These are phyloP conservation scores for Rhabdornis inornatus DNA, from an alignment of 2,113 vertebrate genomes.

Conservation along the genomic window DNA sequence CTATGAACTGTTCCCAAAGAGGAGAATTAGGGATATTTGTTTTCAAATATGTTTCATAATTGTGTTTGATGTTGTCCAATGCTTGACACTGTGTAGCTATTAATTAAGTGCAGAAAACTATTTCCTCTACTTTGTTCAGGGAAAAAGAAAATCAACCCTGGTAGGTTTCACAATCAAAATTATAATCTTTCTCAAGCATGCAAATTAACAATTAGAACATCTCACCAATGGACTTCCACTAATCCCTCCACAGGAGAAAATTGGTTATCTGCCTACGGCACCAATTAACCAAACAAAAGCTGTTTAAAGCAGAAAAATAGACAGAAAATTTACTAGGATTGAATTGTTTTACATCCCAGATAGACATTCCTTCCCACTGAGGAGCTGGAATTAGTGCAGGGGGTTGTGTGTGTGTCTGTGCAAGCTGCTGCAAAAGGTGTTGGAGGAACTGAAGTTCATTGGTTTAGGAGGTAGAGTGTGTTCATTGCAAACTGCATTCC, in stretches of 20 bases:
- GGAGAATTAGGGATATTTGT: neutral
- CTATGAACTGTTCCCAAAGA: neutral
- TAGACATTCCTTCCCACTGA: neutral
- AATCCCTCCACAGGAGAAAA: slow-evolving; percentile 15
- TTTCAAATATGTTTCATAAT: neutral
- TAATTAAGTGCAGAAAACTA: neutral
- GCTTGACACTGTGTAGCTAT: neutral
- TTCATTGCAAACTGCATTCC: neutral
- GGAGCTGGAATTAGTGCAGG: neutral
- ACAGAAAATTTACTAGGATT: neutral
- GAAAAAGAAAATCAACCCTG: neutral
- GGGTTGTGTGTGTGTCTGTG: neutral
- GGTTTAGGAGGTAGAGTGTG: neutral
- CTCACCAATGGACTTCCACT: neutral
- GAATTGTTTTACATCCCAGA: neutral
- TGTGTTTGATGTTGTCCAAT: neutral
- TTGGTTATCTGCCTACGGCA: neutral
- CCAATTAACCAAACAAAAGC: slow-evolving; percentile 16
- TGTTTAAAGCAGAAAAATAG: slow-evolving; percentile 24
- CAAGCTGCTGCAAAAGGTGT: neutral
- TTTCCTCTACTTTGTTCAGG: neutral
- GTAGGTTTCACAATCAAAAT: slow-evolving; percentile 39
- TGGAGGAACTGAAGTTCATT: neutral
- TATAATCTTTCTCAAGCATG: neutral
- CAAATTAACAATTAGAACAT: slow-evolving; percentile 39